Evolutionary conservation across 1,140 invertebrate genomes (phyloP), one percentile per base, ranked within the genome.

Genomic region (Nixonia krombeini): DNA sequence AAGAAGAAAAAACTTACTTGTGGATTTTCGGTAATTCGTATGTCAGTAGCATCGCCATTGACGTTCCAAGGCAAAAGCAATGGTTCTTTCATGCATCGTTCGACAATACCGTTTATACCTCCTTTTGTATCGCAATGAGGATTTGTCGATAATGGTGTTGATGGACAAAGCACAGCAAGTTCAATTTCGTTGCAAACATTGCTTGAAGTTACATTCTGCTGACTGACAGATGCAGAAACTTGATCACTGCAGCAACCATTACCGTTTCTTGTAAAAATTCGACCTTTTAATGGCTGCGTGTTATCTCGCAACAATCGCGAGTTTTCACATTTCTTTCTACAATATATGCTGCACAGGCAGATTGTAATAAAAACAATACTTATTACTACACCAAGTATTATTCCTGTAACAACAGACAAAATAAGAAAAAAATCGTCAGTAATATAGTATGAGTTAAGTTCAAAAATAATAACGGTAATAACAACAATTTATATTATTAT

Each of bases 21-120:
- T 38, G 87, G 86, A 80, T 87, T 88, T 77, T 88, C 86, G 29
- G 84, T 87, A 31, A 87, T 87, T 50, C 83, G 78, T 41, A 87
- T 74, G 72, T 83, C 78, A 37, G 83, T 84, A 18, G 76, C 70
- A 47, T 84, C 78, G 18, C 85, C 85, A 64, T 87, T 86, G 15
- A 79, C 66, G 47, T 81, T 70, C 85, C 85, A 85, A 40, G 83
- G 59, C 12, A 74, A 69, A 33, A 87, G 63, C 17, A 87, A 70
- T 17, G 85, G 82, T 31, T 85, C 75, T 57, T 85, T 85, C 4
- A 76, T 72, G 38, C 82, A 83, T 52, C 72, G 70, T 66, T 86
- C 86, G 4, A 82, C 67, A 38, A 82, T 66, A 16, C 84, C 85
- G 70, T 86, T 86, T n/a, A 78, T 31, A 0, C 23, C 38, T 23